These are phyloP conservation scores for Montifringilla adamsi DNA, from an alignment of 2,113 vertebrate genomes.

Conservation along the genomic window DNA sequence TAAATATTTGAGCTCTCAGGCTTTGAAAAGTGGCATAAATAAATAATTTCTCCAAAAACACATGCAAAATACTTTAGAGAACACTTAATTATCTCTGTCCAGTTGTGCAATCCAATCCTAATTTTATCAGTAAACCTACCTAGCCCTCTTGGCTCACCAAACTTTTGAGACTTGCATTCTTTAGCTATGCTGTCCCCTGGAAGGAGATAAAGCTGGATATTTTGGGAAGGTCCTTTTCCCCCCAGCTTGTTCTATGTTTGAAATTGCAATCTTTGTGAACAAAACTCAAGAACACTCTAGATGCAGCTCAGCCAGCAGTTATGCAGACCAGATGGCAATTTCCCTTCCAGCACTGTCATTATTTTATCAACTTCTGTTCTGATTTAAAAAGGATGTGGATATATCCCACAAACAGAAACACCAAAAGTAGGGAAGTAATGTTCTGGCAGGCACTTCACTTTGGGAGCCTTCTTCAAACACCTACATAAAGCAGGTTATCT, in stretches of 20 bases:
- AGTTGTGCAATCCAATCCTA: background rate
- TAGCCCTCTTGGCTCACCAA: background rate
- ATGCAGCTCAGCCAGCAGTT: constrained; percentile 8
- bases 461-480: background rate
- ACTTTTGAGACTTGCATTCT: background rate
- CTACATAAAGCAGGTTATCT: background rate
- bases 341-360: background rate
- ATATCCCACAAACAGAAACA: background rate
- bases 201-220: background rate
- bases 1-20: constrained; percentile 35
- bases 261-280: background rate
- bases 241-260: background rate
- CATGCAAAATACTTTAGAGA: constrained; percentile 33
- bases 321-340: constrained; percentile 36
- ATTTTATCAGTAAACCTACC: background rate
- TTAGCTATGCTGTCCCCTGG: background rate
- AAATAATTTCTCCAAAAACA: constrained; percentile 5
- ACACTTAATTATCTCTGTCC: background rate
- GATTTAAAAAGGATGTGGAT: background rate
- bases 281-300: background rate
- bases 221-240: background rate
- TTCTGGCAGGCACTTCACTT: background rate
- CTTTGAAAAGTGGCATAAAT: constrained; percentile 42
- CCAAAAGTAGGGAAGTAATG: background rate
- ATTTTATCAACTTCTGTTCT: constrained; percentile 39